A percentile compares a stretch with the other conserved stretches of the same genome.
Conservation (phyloP, 2,888 invertebrate species). For the Drosophila paramelanica region DNA sequence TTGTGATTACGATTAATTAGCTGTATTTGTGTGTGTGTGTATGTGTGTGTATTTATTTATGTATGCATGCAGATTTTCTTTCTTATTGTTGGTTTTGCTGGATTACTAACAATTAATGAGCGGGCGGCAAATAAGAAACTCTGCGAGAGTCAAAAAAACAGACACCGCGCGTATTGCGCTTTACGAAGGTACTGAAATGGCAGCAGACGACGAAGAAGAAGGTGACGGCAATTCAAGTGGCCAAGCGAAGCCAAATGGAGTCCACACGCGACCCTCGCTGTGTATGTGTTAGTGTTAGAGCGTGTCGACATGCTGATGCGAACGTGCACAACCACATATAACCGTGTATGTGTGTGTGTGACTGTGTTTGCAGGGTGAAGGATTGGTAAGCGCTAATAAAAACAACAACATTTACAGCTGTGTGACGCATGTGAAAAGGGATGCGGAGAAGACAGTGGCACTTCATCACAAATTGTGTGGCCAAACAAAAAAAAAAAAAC, state of each 20-base stretch:
- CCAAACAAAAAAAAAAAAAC: neutral
- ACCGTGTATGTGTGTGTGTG: conserved; percentile 10
- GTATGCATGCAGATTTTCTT: conserved; percentile 14
- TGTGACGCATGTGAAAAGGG: conserved; percentile 39
- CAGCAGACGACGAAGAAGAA: conserved; percentile 49
- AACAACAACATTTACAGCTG: conserved; percentile 79
- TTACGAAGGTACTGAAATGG: conserved; percentile 74
- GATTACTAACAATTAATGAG: conserved; percentile 65
- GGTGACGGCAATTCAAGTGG: conserved; percentile 52
- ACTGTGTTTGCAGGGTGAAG: conserved; percentile 36
- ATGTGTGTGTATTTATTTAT: conserved; percentile 9
- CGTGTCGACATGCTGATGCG: conserved; percentile 20
- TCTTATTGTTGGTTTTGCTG: conserved; percentile 9
- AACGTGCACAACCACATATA: neutral
- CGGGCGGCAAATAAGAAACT: conserved; percentile 72
- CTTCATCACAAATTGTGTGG: neutral
- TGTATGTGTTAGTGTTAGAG: conserved; percentile 21
- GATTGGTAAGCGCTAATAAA: conserved; percentile 53
- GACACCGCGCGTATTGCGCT: conserved; percentile 76
- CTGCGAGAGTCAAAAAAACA: conserved; percentile 57
- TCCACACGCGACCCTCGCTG: conserved; percentile 63
- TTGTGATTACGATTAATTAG: conserved; percentile 26
- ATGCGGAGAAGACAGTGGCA: conserved; percentile 41
- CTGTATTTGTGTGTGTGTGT: neutral
- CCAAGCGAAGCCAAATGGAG: conserved; percentile 76